A percentile compares a stretch with the other conserved stretches of the same genome.
These are phyloP conservation scores for Hassar affinis DNA, from an alignment of 2,113 vertebrate species.

Conservation along the genomic window DNA sequence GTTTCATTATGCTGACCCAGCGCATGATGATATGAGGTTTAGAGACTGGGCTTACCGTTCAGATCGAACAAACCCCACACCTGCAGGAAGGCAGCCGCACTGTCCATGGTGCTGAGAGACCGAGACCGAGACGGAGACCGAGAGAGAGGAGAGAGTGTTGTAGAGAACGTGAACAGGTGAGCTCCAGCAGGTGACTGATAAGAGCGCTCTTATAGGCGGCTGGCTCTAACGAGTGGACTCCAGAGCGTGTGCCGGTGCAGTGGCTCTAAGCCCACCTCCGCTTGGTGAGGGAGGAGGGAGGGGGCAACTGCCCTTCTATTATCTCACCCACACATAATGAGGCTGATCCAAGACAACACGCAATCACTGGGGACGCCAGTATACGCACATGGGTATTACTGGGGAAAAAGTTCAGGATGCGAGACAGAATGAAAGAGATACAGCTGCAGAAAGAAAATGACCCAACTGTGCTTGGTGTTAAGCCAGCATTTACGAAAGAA, in stretches of 20 bases:
- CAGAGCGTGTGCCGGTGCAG: neutral
- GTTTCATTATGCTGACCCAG: neutral
- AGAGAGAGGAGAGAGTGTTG: too few relatives aligned
- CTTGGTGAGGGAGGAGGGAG: neutral
- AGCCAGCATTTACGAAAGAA: neutral
- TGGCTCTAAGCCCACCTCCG: conserved; percentile 43
- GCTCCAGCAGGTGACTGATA: neutral
- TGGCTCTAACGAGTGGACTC: neutral
- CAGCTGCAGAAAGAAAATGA: neutral
- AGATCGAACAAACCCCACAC: conserved; percentile 80
- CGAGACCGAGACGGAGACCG: neutral
- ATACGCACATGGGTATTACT: conserved; percentile 5
- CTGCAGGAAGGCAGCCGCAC: conserved; percentile 76
- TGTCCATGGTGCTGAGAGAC: conserved; percentile 76
- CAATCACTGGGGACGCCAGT: conserved; percentile 6
- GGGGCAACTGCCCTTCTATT: neutral
- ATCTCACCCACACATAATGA: conserved; percentile 47
- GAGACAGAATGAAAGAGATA: neutral
- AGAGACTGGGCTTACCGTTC: conserved; percentile 65
- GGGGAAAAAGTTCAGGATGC: neutral
- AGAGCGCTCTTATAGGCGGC: neutral
- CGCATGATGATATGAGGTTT: neutral
- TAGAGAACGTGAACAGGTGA: neutral
- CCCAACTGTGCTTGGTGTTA: neutral
- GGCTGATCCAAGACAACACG: conserved; percentile 11